phyloP scores from a whole-genome alignment of 2,797 vertebrate species.

The Smutsia gigantea region DNA sequence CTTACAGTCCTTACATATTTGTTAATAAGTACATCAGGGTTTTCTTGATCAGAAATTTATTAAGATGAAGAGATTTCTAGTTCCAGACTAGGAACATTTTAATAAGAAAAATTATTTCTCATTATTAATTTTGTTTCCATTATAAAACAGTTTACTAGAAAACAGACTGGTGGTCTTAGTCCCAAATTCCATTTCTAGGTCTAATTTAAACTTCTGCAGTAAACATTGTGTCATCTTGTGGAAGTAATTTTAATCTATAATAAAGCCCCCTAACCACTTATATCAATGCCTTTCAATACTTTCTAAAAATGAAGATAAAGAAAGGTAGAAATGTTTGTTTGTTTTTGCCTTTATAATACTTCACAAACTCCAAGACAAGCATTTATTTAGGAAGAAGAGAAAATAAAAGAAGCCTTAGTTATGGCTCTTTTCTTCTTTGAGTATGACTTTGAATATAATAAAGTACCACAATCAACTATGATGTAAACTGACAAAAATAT shows the following conservation, averaged over 20 bases:
- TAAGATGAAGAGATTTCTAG: conserved; percentile 21
- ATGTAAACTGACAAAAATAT: conserved; percentile 31
- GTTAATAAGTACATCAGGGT: background rate
- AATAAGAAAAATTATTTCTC: conserved; percentile 16
- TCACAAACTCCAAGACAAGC: background rate
- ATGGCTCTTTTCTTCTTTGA: background rate
- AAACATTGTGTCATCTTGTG: background rate
- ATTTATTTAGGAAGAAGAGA: conserved; percentile 19
- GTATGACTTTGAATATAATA: background rate
- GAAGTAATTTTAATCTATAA: conserved; percentile 19
- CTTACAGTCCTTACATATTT: background rate
- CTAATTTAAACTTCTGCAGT: background rate
- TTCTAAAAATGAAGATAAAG: conserved; percentile 11
- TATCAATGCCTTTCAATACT: background rate
- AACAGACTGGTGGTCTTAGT: background rate
- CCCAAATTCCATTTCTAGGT: conserved; percentile 17
- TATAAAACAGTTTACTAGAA: background rate
- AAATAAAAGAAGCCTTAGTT: conserved; percentile 6
- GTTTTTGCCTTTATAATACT: conserved; percentile 5
- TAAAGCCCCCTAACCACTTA: conserved; percentile 9
- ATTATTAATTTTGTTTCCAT: conserved; percentile 41
- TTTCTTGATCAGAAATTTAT: conserved; percentile 9
- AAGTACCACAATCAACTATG: background rate
- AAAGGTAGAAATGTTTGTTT: background rate
- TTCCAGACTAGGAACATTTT: conserved; percentile 26